Evolutionary conservation across 2,888 invertebrate species (phyloP).

Genomic region (Thymelicus acteon): DNA sequence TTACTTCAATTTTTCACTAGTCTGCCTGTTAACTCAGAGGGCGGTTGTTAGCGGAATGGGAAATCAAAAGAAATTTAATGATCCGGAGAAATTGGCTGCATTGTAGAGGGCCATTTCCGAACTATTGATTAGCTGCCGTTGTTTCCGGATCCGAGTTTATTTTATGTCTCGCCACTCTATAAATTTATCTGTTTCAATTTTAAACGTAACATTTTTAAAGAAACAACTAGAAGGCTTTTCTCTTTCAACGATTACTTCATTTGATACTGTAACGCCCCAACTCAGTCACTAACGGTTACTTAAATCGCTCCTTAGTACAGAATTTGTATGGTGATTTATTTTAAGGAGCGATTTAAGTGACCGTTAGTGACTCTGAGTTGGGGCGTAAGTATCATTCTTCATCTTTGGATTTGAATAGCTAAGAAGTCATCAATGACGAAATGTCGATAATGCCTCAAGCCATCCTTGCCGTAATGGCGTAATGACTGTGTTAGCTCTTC

Average conservation of each 20-base stretch:
- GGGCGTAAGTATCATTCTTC: too few relatives aligned
- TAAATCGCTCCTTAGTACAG: too few relatives aligned
- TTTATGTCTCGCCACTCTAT: not conserved
- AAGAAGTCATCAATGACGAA: not conserved
- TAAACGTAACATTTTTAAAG: not conserved
- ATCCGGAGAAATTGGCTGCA: constrained; percentile 47
- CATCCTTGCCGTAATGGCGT: not conserved
- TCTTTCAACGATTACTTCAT: too few relatives aligned
- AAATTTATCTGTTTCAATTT: not conserved
- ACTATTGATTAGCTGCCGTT: constrained; percentile 43
- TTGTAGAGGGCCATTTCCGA: constrained; percentile 45
- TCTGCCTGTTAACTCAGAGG: constrained; percentile 57
- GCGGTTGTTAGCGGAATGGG: constrained; percentile 45
- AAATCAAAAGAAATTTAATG: constrained; percentile 51
- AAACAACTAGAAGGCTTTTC: too few relatives aligned
- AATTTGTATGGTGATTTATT: too few relatives aligned
- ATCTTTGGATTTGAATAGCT: too few relatives aligned
- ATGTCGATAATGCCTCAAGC: not conserved
- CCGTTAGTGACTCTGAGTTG: too few relatives aligned
- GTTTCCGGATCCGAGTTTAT: constrained; percentile 12
- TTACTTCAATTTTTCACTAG: constrained; percentile 72
- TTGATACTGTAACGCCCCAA: too few relatives aligned
- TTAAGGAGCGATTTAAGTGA: too few relatives aligned
- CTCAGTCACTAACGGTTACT: too few relatives aligned
- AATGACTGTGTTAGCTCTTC: constrained; percentile 26